These are phyloP conservation scores for Sphinx pinastri DNA, from an alignment of 2,888 invertebrate species.

Conservation along the genomic window DNA sequence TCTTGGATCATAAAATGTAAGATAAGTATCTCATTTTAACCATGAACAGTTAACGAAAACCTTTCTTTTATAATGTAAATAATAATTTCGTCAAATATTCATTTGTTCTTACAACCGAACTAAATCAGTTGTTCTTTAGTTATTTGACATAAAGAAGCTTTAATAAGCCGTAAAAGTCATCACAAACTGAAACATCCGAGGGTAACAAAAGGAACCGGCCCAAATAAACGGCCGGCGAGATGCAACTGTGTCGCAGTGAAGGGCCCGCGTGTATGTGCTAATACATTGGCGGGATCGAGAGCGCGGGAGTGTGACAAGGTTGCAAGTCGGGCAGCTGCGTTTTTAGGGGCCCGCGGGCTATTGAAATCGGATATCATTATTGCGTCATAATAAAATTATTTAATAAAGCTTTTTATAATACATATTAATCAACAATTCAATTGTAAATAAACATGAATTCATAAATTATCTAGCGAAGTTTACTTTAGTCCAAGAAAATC, in stretches of 20 bases:
- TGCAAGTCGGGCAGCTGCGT: conserved; percentile 65
- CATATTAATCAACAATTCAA: not conserved
- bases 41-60: too few relatives aligned
- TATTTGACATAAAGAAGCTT: conserved; percentile 26
- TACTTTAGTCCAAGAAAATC: too few relatives aligned
- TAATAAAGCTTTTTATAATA: not conserved
- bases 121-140: conserved; percentile 14
- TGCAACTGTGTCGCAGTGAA: conserved; percentile 65
- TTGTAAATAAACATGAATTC: too few relatives aligned
- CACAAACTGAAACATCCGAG: conserved; percentile 54
- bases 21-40: too few relatives aligned
- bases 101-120: conserved; percentile 1
- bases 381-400: not conserved
- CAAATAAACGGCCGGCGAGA: conserved; percentile 60
- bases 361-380: conserved; percentile 5
- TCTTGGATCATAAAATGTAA: too few relatives aligned
- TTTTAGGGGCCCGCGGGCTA: conserved; percentile 47
- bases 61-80: too few relatives aligned
- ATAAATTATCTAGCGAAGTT: too few relatives aligned
- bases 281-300: conserved; percentile 50
- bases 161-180: conserved; percentile 41
- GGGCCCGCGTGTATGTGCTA: conserved; percentile 44
- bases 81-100: not conserved
- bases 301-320: conserved; percentile 65
- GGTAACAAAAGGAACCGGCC: conserved; percentile 69